Conservation (phyloP, 2,888 invertebrate species). For the Molorchus minor region DNA sequence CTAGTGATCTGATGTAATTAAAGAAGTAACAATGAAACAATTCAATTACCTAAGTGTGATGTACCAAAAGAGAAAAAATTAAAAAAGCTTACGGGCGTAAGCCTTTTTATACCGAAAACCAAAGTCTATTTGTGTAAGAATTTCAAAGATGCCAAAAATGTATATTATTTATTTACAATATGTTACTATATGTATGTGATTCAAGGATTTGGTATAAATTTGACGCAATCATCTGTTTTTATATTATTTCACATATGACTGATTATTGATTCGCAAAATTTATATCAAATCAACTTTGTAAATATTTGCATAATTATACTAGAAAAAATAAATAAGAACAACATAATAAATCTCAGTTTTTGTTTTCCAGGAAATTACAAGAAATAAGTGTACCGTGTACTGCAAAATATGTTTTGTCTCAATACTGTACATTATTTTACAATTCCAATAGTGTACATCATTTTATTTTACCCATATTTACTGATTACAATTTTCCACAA, state of each 20-base stretch:
- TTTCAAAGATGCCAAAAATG: slow-evolving; percentile 70
- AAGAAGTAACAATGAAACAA: slow-evolving; percentile 48
- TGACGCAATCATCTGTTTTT: slow-evolving; percentile 39
- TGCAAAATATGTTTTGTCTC: too few species aligned
- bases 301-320: slow-evolving; percentile 42
- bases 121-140: slow-evolving; percentile 73
- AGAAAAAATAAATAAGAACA: slow-evolving; percentile 35
- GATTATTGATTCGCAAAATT: slow-evolving; percentile 52
- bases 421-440: too few species aligned
- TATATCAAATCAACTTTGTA: slow-evolving; percentile 44
- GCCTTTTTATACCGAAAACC: slow-evolving; percentile 67
- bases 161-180: slow-evolving; percentile 64
- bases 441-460: too few species aligned
- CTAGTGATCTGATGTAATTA: slow-evolving; percentile 52
- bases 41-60: slow-evolving; percentile 64
- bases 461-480: too few species aligned
- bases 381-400: neutral
- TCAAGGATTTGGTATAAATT: slow-evolving; percentile 53
- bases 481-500: too few species aligned
- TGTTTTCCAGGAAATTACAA: slow-evolving; percentile 33
- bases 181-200: slow-evolving; percentile 64
- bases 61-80: slow-evolving; percentile 58
- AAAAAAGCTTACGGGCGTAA: slow-evolving; percentile 58
- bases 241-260: slow-evolving; percentile 53
- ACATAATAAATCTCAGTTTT: slow-evolving; percentile 28